Evolutionary conservation across 2,797 vertebrate genomes (phyloP), one percentile per base, ranked within the genome.

Genomic region (Macropus fuliginosus): DNA sequence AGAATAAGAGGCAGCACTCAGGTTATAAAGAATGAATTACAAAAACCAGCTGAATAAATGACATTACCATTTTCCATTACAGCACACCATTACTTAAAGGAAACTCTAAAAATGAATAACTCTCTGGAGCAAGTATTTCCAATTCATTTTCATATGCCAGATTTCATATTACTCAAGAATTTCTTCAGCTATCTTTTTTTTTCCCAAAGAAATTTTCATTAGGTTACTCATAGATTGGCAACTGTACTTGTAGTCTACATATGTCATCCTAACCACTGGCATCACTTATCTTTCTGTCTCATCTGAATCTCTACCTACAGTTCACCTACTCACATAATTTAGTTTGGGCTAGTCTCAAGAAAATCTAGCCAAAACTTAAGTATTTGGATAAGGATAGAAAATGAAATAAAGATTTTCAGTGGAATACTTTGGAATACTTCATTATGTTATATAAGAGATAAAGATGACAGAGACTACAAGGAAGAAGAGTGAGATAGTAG

Each of bases 1-100:
- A 98, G 97, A 98, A 97, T 0, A 97, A 98, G 40, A 95, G 96
- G 96, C 8, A 46, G 46, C 54, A 90, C 54, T 96, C 93, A 13
- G 10, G 91, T 97, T 97, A 96, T 27, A 93, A 92, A 94, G 52
- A 96, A 94, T 94, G 87, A 91, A 55, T 94, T 95, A 94, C 4
- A 46, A 93, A 89, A 93, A 90, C 4, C 4, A 97, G 24, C 21
- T 96, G 66, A 8, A 91, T 8, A 95, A 11, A 34, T n/a, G 34
- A 74, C 34, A 40, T 94, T 62, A 62, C 12, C 56, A 90, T 91
- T 56, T 31, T 55, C 89, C 40, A 93, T 56, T 62, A 97, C 50
- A 90, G 21, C 92, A 91, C 81, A n/a, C 94, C 54, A 92, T n/a
- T 89, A 90, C 95, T 94, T 93, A 95, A 91, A 1, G 96, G 54